phyloP scores from a whole-genome alignment of 2,888 invertebrate genomes.

The Drosophila histrio region DNA sequence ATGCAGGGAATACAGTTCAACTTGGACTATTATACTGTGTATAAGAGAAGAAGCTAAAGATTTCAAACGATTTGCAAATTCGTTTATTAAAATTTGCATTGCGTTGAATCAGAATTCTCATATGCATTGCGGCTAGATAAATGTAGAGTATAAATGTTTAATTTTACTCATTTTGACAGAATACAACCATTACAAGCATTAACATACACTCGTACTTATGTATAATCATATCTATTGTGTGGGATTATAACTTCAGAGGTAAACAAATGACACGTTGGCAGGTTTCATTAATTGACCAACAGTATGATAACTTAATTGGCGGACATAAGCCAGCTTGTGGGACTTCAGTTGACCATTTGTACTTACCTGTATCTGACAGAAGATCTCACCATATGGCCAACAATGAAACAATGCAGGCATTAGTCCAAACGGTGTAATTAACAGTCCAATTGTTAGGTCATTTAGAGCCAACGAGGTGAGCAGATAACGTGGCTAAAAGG shows the following conservation, averaged over 20 bases:
- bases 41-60: no score
- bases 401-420: constrained; percentile 93
- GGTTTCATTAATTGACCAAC: constrained; percentile 22
- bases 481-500: constrained; percentile 91
- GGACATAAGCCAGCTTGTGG: background rate
- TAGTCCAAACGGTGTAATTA: constrained; percentile 94
- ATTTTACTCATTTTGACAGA: background rate
- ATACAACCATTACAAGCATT: background rate
- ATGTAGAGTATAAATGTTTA: background rate
- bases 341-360: background rate
- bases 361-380: constrained; percentile 95
- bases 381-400: constrained; percentile 95
- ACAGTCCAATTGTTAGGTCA: constrained; percentile 93
- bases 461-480: constrained; percentile 94
- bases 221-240: background rate
- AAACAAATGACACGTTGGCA: constrained; percentile 4
- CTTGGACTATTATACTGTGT: no score
- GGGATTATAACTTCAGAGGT: background rate
- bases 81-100: background rate
- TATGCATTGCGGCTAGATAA: background rate
- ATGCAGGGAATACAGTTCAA: no score
- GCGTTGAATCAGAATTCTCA: background rate
- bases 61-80: no score
- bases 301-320: constrained; percentile 33
- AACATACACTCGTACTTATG: background rate